These are phyloP conservation scores for Callosobruchus maculatus DNA, from an alignment of 2,888 invertebrate species.

Conservation along the genomic window DNA sequence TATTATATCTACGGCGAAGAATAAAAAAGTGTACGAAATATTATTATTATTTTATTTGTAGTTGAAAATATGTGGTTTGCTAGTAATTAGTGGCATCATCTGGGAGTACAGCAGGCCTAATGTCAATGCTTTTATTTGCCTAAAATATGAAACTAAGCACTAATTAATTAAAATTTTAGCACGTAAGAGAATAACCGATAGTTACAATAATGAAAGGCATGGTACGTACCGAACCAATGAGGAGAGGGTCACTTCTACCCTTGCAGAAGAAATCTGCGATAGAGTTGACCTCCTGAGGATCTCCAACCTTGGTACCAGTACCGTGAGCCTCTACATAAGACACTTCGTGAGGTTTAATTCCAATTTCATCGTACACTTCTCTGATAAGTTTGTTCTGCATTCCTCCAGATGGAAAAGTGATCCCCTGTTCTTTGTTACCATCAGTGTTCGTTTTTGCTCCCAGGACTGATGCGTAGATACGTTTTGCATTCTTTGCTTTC, in stretches of 20 bases:
- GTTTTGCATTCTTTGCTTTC: slow-evolving; percentile 67
- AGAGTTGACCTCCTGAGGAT: slow-evolving; percentile 95
- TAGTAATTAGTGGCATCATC: no score
- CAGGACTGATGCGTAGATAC: slow-evolving; percentile 83
- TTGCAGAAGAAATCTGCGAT: slow-evolving; percentile 90
- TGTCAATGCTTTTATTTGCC: no score
- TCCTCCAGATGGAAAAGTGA: slow-evolving; percentile 73
- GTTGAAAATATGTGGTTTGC: no score
- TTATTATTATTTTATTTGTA: no score
- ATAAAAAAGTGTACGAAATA: no score
- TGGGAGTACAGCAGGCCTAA: no score
- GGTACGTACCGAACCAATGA: slow-evolving; percentile 74
- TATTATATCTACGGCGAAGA: no score
- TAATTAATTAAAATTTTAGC: no score
- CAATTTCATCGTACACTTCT: slow-evolving; percentile 83
- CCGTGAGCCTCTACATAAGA: slow-evolving; percentile 96
- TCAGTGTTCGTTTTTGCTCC: slow-evolving; percentile 91
- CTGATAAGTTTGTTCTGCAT: slow-evolving; percentile 79
- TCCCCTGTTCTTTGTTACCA: slow-evolving; percentile 80
- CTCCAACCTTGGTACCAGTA: slow-evolving; percentile 97
- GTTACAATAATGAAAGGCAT: no score
- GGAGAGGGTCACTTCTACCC: slow-evolving; percentile 71
- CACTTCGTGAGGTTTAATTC: slow-evolving; percentile 78
- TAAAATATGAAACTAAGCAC: no score
- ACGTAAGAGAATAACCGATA: no score